Base-by-base conservation (phyloP, 2,113 vertebrate genomes). In the Cebus imitator region DNA sequence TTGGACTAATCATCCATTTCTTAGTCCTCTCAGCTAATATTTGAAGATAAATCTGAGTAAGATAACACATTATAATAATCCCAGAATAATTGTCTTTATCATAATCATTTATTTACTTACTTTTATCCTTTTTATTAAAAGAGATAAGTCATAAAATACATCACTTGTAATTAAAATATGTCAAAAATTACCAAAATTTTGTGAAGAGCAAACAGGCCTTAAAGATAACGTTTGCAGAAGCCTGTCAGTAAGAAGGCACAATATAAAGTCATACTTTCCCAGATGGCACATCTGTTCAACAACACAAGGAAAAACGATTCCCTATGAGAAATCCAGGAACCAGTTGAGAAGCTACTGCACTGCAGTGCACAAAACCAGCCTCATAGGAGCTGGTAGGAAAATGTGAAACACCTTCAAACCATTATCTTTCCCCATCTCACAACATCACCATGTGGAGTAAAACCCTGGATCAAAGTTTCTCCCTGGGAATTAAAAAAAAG, bases 371-470 rank as follows among this genome's bases (percentile, higher is more conserved):
- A 76, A 27, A 48, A n/a, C 16, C 8, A 37, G 27, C 2, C 2
- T 5, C 58, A 58, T 16, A 13, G 52, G 78, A 66, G 6, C 57
- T 68, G 27, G 6, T 17, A 64, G 55, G n/a, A 68, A 68, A n/a
- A 72, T 35, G 18, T 17, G 32, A n/a, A 50, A 8, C 20, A n/a
- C 8, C 12, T 2, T 57, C 11, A 25, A 61, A 55, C 18, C 18
- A 5, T 43, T 16, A 25, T 6, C 8, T 2, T 30, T 45, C 3
- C 14, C 18, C 8, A 3, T 21, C 18, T 30, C 40, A 18, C 0
- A 73, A 18, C 1, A 73, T 83, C 18, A 25, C 20, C 2, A 35
- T 48, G 20, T 13, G 40, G 16, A 48, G 40, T 32, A 72, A 57
- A 57, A 5, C 8, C 12, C 21, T 2, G 45, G 37, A 8, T 80